phyloP scores from a whole-genome alignment of 1,140 invertebrate species.

The Bombus consobrinus region DNA sequence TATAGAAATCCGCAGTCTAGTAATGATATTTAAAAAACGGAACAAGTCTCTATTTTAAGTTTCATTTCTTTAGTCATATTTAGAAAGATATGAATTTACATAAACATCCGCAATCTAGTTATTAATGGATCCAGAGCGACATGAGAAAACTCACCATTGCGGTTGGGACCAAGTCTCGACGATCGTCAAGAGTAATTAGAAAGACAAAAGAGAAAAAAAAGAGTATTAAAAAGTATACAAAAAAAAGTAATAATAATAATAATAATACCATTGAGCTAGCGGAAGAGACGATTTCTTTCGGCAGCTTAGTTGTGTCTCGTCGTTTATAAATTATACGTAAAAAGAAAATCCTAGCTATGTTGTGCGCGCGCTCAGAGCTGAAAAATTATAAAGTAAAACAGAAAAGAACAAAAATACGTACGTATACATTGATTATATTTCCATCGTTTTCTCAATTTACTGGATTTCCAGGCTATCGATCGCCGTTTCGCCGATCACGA shows the following conservation, averaged over 20 bases:
- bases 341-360: conserved; percentile 9
- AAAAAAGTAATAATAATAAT: conserved; percentile 3
- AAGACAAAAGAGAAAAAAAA: neutral
- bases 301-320: conserved; percentile 43
- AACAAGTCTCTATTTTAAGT: too few species aligned
- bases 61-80: too few species aligned
- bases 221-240: neutral
- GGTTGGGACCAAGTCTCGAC: conserved; percentile 61
- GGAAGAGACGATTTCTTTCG: conserved; percentile 24
- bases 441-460: conserved; percentile 34
- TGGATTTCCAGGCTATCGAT: conserved; percentile 30
- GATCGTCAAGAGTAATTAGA: conserved; percentile 41
- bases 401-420: neutral
- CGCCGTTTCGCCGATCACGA: neutral
- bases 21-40: too few species aligned
- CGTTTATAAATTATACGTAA: conserved; percentile 45
- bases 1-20: too few species aligned
- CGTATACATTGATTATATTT: conserved; percentile 12
- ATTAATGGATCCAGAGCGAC: conserved; percentile 20
- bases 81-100: too few species aligned
- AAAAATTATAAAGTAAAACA: conserved; percentile 1
- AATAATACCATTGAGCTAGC: neutral
- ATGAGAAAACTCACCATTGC: conserved; percentile 39
- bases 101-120: neutral
- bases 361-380: conserved; percentile 1